Conservation (phyloP, 2,888 invertebrate species). For the Trichopoda pennipes region DNA sequence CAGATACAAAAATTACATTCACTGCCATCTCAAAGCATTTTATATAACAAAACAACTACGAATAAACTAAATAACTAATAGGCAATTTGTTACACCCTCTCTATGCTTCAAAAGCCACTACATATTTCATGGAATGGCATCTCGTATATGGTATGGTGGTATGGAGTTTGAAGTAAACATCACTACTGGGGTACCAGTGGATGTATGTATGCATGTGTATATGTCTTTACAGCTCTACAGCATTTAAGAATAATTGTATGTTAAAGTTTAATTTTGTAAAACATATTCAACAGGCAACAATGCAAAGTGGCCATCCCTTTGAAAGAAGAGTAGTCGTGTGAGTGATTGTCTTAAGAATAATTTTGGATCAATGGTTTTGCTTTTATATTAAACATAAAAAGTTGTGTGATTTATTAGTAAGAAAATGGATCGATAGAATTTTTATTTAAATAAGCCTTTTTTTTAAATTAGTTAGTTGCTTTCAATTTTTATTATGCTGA, state of each 20-base stretch:
- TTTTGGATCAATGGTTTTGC: too few species aligned
- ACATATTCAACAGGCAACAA: background rate
- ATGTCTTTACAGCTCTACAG: background rate
- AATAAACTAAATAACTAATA: constrained; percentile 63
- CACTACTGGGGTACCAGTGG: background rate
- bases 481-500: too few species aligned
- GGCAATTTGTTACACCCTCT: constrained; percentile 69
- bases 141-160: background rate
- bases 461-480: too few species aligned
- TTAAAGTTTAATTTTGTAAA: constrained; percentile 31
- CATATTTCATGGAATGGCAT: constrained; percentile 8
- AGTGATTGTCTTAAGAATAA: too few species aligned
- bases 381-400: too few species aligned
- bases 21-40: constrained; percentile 45
- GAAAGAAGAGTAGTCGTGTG: background rate
- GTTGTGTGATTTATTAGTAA: too few species aligned
- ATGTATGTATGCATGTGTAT: background rate
- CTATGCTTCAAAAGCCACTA: constrained; percentile 38
- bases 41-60: constrained; percentile 33
- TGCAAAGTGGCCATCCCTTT: constrained; percentile 27
- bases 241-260: constrained; percentile 43
- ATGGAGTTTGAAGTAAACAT: background rate
- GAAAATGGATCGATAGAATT: too few species aligned
- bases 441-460: too few species aligned
- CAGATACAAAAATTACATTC: constrained; percentile 45